Conservation (phyloP, 2,797 vertebrate genomes). For the Megalops cyprinoides region DNA sequence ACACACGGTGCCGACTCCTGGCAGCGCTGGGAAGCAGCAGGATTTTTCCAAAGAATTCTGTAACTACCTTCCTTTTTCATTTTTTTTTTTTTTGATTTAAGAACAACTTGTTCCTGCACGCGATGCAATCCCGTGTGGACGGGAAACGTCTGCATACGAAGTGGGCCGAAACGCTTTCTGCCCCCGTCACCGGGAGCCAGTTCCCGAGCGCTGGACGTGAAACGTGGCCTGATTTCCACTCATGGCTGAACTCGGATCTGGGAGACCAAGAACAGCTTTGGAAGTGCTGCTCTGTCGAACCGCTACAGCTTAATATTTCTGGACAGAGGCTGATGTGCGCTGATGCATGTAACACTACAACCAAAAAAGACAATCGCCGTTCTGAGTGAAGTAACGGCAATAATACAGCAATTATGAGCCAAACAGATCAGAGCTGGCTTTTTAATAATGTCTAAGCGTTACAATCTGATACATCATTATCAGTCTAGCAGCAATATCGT, state of each 20-base stretch:
- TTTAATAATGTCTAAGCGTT: too few relatives aligned
- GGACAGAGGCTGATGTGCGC: not conserved
- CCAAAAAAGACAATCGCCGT: not conserved
- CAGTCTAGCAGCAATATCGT: not conserved
- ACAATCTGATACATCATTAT: too few relatives aligned
- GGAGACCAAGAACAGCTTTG: not conserved
- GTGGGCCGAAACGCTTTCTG: slow-evolving; percentile 34
- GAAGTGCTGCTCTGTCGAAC: not conserved
- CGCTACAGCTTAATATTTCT: not conserved
- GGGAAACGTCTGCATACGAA: not conserved
- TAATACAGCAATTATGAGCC: not conserved
- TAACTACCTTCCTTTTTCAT: slow-evolving; percentile 50
- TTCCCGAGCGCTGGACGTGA: slow-evolving; percentile 43
- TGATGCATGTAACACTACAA: not conserved
- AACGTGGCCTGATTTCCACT: not conserved
- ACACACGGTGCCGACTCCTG: not conserved
- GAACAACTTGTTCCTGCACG: slow-evolving; percentile 60
- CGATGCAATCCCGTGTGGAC: slow-evolving; percentile 51
- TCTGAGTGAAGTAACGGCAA: not conserved
- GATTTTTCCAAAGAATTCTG: slow-evolving; percentile 57
- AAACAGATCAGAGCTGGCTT: too few relatives aligned
- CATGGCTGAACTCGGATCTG: not conserved
- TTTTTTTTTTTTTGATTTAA: slow-evolving; percentile 63
- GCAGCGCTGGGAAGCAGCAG: slow-evolving; percentile 11
- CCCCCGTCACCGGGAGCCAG: not conserved